Base-by-base conservation (phyloP, 2,113 vertebrate species). In the Zosterops borbonicus region DNA sequence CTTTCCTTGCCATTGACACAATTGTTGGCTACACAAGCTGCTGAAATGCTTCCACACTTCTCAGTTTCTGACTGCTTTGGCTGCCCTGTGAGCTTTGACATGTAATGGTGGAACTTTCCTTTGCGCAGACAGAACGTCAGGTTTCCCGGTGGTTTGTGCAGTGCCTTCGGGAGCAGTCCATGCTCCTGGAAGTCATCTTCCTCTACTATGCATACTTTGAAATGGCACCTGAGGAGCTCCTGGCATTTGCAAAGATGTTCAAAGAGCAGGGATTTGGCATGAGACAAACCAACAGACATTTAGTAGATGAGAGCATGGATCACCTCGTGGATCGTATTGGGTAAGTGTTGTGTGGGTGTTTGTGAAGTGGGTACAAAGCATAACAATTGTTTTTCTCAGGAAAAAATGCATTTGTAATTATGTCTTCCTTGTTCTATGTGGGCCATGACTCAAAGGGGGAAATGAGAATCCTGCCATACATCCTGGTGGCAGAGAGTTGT, bases 121-220 rank as follows among this genome's bases (percentile, higher is more conserved):
- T 87, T 46, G 5, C 96, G 53, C 85, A 99, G 99, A 99, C 99
- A 8, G 99, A 99, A 88, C 98, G 99, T 28, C 99, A 99, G 91
- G 98, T 99, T 56, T 99, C 99, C 19, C 98, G 98, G 5, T 99
- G 99, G 99, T 99, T 99, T 87, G 97, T 98, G 84, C 99, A 99
- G 62, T 99, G 99, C 97, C 98, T 99, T 87, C 98, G 98, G 58
- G 99, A 99, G 29, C 99, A 99, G 96, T 98, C 98, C 75, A 98
- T 99, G 97, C 97, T 99, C 87, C 98, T 99, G 86, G 99, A 99
- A 97, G 99, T 99, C 89, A 98, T 99, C 93, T 99, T 99, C 87
- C 98, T 99, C 55, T 99, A 99, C 91, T 99, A 99, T 55, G 99
- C 99, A 5, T 99, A 99, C 96, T 99, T 99, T 76, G 99, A 99